Conservation (phyloP, 2,797 vertebrate species). For the Dendrocincla fuliginosa region DNA sequence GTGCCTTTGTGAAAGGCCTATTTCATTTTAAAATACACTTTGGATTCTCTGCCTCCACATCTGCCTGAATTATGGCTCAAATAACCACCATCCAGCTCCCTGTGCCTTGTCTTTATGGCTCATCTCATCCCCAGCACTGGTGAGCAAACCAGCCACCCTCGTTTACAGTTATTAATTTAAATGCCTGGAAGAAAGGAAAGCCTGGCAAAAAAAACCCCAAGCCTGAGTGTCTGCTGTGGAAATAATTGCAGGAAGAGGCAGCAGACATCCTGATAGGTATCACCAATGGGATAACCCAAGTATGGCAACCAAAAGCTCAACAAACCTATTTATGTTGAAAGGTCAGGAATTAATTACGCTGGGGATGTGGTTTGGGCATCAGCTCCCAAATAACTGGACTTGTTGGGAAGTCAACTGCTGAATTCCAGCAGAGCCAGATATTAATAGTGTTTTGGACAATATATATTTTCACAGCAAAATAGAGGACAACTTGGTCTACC, state of each 20-base stretch:
- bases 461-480: neutral
- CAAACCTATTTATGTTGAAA: neutral
- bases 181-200: neutral
- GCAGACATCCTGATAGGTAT: neutral
- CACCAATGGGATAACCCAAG: neutral
- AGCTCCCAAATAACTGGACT: neutral
- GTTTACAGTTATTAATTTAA: neutral
- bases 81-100: neutral
- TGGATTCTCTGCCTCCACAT: neutral
- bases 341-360: neutral
- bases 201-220: neutral
- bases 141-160: neutral
- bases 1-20: neutral
- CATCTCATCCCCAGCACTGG: accelerated
- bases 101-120: neutral
- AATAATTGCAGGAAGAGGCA: neutral
- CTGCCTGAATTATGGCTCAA: neutral
- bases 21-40: neutral
- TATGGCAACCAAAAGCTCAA: neutral
- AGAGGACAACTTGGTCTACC: neutral
- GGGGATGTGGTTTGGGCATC: neutral
- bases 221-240: accelerated
- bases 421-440: neutral
- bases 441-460: neutral
- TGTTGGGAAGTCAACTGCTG: neutral